Percentiles rank a stretch among this genome's conserved stretches.
phyloP scores from a whole-genome alignment of 1,140 invertebrate species.

The Vollenhovia emeryi region DNA sequence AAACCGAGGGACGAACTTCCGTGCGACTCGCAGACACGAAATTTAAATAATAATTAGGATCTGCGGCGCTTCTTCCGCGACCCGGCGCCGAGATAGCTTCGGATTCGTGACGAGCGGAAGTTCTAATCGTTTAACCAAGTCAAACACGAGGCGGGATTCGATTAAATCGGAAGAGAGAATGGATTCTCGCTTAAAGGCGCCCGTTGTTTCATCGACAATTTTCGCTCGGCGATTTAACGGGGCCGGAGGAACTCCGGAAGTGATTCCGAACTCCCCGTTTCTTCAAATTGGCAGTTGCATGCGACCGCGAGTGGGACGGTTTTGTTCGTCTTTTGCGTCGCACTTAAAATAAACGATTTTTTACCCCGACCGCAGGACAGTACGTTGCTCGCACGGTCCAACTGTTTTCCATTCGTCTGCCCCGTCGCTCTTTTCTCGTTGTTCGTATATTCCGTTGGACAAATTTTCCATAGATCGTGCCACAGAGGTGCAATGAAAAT shows the following conservation, averaged over 20 bases:
- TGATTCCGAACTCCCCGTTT: conserved; percentile 24
- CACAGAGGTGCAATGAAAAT: conserved; percentile 64
- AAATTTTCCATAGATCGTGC: conserved; percentile 60
- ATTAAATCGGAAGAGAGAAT: neutral
- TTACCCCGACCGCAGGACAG: conserved; percentile 52
- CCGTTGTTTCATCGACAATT: conserved; percentile 25
- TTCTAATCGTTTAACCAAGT: conserved; percentile 56
- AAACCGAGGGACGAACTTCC: neutral
- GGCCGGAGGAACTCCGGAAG: neutral
- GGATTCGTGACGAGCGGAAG: neutral
- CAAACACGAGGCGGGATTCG: conserved; percentile 23
- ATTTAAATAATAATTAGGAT: conserved; percentile 66
- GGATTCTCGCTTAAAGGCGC: conserved; percentile 13
- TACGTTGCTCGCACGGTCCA: conserved; percentile 46
- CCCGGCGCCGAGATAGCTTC: neutral
- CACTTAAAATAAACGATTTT: conserved; percentile 55
- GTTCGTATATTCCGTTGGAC: conserved; percentile 25
- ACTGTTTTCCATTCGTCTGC: conserved; percentile 67
- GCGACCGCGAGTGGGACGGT: neutral
- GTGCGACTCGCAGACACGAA: neutral
- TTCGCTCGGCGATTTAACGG: neutral
- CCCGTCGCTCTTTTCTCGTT: conserved; percentile 5
- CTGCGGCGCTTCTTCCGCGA: conserved; percentile 15
- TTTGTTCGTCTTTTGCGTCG: conserved; percentile 18
- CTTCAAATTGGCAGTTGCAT: conserved; percentile 1